Conservation (phyloP, 2,113 vertebrate genomes). For the Grallaria varia region DNA sequence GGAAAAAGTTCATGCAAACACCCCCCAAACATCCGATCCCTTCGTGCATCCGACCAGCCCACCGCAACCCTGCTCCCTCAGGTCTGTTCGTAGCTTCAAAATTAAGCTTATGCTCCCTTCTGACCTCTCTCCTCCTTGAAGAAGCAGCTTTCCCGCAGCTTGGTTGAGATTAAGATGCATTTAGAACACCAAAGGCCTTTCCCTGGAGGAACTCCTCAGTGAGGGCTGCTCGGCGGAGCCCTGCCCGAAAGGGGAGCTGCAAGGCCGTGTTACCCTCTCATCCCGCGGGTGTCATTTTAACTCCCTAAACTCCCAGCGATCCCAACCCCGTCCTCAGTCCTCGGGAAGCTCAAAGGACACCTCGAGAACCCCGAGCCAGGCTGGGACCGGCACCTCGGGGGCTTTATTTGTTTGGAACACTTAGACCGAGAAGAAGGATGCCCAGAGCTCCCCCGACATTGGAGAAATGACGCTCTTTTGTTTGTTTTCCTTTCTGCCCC, state of each 20-base stretch:
- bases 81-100: neutral
- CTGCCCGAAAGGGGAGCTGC: neutral
- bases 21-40: neutral
- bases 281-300: neutral
- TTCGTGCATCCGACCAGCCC: neutral
- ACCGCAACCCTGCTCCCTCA: fast-evolving
- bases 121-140: neutral
- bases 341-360: neutral
- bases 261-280: neutral
- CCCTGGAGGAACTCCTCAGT: neutral
- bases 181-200: neutral
- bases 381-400: neutral
- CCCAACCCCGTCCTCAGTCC: neutral
- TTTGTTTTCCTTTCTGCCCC: neutral
- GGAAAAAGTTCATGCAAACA: neutral
- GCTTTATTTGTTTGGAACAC: neutral
- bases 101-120: neutral
- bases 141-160: neutral
- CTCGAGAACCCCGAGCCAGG: neutral
- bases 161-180: neutral
- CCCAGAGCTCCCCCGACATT: fast-evolving
- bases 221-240: neutral
- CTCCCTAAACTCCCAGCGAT: neutral
- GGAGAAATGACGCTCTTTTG: neutral
- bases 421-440: neutral